Evolutionary conservation across 2,113 vertebrate genomes (phyloP).

Genomic region (Vimba vimba): DNA sequence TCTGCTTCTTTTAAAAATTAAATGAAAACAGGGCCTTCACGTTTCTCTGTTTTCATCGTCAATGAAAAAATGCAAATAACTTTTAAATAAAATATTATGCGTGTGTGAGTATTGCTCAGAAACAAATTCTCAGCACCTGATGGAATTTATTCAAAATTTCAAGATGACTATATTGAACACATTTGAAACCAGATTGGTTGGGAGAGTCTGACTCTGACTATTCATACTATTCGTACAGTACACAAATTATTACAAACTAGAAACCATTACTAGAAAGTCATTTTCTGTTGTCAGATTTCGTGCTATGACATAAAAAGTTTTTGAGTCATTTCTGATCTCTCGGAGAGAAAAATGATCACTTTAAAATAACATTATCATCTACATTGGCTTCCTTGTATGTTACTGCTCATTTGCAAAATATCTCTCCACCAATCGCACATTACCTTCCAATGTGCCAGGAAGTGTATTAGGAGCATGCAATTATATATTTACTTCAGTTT

Average conservation of each 20-base stretch:
- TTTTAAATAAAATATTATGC: too few relatives aligned
- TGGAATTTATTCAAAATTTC: background rate
- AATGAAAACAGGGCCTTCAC: background rate
- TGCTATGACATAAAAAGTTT: background rate
- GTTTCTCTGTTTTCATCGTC: background rate
- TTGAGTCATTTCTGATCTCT: background rate
- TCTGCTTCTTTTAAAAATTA: background rate
- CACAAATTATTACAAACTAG: background rate
- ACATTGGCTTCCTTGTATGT: background rate
- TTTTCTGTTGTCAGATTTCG: background rate
- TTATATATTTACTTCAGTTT: constrained; percentile 92
- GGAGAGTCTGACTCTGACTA: background rate
- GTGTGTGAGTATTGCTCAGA: background rate
- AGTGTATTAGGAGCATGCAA: constrained; percentile 87
- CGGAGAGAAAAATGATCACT: background rate
- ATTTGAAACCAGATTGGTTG: background rate
- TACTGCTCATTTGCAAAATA: background rate
- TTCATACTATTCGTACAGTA: background rate
- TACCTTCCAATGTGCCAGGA: constrained; percentile 81
- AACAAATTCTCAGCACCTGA: background rate
- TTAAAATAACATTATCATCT: background rate
- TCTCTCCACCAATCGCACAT: background rate
- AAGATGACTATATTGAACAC: background rate
- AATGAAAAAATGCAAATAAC: background rate
- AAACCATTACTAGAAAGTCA: background rate